A percentile compares a stretch with the other conserved stretches of the same genome.
These are phyloP conservation scores for Campopleginae sp. DNA, from an alignment of 2,888 invertebrate genomes.

Conservation along the genomic window DNA sequence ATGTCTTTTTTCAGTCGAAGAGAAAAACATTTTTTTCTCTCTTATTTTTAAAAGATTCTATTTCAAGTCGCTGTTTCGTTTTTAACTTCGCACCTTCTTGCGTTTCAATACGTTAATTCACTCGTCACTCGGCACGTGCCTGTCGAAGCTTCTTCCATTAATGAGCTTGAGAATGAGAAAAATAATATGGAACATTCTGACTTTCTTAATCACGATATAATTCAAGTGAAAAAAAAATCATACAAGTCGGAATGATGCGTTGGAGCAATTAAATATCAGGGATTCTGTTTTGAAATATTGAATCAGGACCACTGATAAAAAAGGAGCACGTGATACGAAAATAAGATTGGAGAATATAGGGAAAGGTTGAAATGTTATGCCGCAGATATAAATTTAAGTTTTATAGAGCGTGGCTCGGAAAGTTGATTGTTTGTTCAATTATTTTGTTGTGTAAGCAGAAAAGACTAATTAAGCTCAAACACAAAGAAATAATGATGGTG, in stretches of 20 bases:
- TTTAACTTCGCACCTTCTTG: neutral
- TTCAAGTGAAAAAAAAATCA: neutral
- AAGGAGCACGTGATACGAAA: too few species aligned
- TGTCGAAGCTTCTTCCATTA: neutral
- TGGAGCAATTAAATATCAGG: neutral
- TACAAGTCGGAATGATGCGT: neutral
- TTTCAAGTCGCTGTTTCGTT: neutral
- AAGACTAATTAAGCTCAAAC: neutral
- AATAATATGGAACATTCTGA: neutral
- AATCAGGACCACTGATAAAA: neutral
- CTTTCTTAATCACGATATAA: neutral
- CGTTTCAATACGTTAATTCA: conserved; percentile 12
- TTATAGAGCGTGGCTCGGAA: neutral
- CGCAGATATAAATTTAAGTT: neutral
- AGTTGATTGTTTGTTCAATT: neutral
- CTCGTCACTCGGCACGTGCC: neutral
- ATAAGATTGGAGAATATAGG: too few species aligned
- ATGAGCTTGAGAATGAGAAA: neutral
- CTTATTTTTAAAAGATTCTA: neutral
- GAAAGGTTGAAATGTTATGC: too few species aligned
- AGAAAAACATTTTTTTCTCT: neutral
- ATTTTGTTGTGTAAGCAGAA: neutral
- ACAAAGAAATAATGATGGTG: neutral
- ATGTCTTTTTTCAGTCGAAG: neutral
- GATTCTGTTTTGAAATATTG: neutral